Conservation (phyloP, 64 coral and sea anemone species). For the Stichodactyla helianthus region DNA sequence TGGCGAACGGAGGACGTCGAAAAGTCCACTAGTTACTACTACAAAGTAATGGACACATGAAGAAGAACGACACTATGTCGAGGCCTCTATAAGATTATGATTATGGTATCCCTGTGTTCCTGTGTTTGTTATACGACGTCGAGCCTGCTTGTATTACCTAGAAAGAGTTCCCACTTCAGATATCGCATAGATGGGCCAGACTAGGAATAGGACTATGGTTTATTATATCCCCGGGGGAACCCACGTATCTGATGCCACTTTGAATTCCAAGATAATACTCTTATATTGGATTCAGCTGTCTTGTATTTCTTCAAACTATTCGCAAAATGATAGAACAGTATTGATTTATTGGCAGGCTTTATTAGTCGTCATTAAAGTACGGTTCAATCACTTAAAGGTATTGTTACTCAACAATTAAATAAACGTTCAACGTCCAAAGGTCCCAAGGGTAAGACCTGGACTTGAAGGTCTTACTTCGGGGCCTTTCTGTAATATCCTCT, state of each 20-base stretch:
- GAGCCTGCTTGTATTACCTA: no score
- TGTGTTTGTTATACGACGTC: no score
- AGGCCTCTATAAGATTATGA: no score
- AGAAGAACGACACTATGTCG: no score
- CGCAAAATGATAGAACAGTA: background rate
- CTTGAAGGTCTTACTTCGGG: background rate
- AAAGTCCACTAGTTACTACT: no score
- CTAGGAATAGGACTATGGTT: no score
- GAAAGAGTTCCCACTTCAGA: no score
- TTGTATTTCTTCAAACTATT: background rate
- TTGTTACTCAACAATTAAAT: background rate
- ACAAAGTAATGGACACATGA: no score
- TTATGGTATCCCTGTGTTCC: no score
- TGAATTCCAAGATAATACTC: background rate
- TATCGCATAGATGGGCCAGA: no score
- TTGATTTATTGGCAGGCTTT: background rate
- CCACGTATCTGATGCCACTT: background rate
- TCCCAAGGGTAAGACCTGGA: background rate
- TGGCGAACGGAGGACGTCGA: no score
- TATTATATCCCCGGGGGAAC: background rate
- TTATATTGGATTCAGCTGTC: background rate
- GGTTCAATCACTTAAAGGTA: background rate
- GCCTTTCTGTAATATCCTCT: background rate
- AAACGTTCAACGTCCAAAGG: background rate
- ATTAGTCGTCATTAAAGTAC: background rate